Percentiles rank a stretch among this genome's conserved stretches.
Conservation (phyloP, 1,140 invertebrate genomes). For the Trachelipus rathkii region DNA sequence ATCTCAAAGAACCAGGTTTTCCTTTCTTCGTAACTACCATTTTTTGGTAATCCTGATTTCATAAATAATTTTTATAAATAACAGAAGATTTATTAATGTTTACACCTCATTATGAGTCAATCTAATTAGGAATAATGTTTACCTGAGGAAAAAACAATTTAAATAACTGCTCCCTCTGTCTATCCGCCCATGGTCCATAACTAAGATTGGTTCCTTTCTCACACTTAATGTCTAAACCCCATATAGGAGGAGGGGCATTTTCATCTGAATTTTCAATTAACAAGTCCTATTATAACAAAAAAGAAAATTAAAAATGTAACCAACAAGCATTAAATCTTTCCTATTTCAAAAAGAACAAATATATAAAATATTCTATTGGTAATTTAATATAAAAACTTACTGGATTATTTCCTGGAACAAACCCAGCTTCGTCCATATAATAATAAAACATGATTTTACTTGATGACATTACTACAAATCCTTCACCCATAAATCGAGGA, state of each 20-base stretch:
- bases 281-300: slow-evolving; percentile 57
- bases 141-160: slow-evolving; percentile 85
- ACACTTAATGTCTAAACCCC: slow-evolving; percentile 93
- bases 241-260: slow-evolving; percentile 83
- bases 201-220: slow-evolving; percentile 95
- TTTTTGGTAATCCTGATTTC: slow-evolving; percentile 80
- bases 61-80: slow-evolving; percentile 63
- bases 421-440: slow-evolving; percentile 90
- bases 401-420: slow-evolving; percentile 39
- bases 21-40: slow-evolving; percentile 46
- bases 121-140: slow-evolving; percentile 1
- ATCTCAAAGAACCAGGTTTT: slow-evolving; percentile 72
- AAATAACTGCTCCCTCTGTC: slow-evolving; percentile 91
- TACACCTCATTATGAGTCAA: not conserved
- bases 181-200: slow-evolving; percentile 88
- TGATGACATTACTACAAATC: slow-evolving; percentile 92
- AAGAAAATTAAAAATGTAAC: slow-evolving; percentile 12
- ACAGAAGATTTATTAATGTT: not conserved
- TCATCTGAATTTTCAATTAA: slow-evolving; percentile 87
- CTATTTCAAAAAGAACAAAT: not conserved
- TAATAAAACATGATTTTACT: slow-evolving; percentile 92
- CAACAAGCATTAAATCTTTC: not conserved
- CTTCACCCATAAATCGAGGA: slow-evolving; percentile 94
- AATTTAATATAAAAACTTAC: slow-evolving; percentile 20
- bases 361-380: slow-evolving; percentile 35